These are phyloP conservation scores for Eupithecia subumbrata DNA, from an alignment of 2,888 invertebrate species.

Conservation along the genomic window DNA sequence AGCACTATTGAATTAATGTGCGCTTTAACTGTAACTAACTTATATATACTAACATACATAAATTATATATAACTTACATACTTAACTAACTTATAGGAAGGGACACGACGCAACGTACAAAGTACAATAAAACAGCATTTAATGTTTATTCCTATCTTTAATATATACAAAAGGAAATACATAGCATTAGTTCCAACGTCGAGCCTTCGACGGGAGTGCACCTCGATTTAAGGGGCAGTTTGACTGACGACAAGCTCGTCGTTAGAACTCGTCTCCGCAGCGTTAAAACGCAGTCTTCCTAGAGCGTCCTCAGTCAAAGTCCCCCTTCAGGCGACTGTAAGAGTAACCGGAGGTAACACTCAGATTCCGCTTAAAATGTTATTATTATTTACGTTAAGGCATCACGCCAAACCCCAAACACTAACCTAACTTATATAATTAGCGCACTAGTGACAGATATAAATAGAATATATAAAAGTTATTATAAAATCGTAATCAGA, in stretches of 20 bases:
- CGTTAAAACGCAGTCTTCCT: neutral
- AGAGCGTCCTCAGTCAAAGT: slow-evolving; percentile 7
- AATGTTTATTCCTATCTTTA: slow-evolving; percentile 70
- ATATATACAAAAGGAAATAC: slow-evolving; percentile 78
- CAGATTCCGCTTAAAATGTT: slow-evolving; percentile 9
- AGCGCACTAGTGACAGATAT: neutral
- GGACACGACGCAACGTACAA: neutral
- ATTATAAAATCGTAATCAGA: slow-evolving; percentile 32
- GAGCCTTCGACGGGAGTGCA: slow-evolving; percentile 9
- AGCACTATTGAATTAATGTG: too few relatives aligned
- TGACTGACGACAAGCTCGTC: slow-evolving; percentile 6
- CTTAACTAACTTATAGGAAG: neutral
- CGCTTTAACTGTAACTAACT: neutral
- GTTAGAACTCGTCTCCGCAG: neutral
- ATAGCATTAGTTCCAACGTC: slow-evolving; percentile 41
- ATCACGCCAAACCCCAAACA: slow-evolving; percentile 21
- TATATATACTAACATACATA: too few relatives aligned
- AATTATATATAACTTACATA: too few relatives aligned
- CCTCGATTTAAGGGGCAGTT: slow-evolving; percentile 11
- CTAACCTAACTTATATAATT: slow-evolving; percentile 14
- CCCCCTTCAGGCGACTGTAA: slow-evolving; percentile 5
- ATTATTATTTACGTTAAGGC: slow-evolving; percentile 6
- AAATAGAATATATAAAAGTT: slow-evolving; percentile 28
- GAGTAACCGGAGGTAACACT: neutral
- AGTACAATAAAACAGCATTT: slow-evolving; percentile 52